Evolutionary conservation across 2,113 vertebrate genomes (phyloP).

Genomic region (Rhineura floridana): DNA sequence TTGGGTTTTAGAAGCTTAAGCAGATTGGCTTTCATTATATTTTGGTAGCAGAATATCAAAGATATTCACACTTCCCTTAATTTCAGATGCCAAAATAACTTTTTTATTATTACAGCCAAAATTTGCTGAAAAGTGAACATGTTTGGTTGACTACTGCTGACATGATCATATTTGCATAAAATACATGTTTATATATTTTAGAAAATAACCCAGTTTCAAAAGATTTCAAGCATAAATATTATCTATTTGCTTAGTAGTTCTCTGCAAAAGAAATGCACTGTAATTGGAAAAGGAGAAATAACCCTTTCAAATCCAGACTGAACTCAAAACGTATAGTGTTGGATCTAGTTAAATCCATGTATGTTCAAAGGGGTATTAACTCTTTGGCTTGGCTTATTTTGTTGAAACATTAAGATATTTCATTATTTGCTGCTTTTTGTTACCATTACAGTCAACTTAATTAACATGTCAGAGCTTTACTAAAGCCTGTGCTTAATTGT

Average conservation of each 20-base stretch:
- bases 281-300: not conserved
- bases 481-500: not conserved
- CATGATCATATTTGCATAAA: not conserved
- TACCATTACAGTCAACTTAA: not conserved
- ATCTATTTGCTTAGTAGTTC: not conserved
- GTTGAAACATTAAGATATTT: conserved; percentile 4
- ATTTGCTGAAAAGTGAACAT: not conserved
- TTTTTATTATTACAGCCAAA: not conserved
- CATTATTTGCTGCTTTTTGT: conserved; percentile 1
- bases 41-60: not conserved
- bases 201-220: not conserved
- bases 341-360: not conserved
- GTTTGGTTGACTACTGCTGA: not conserved
- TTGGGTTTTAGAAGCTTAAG: not conserved
- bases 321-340: conserved; percentile 23
- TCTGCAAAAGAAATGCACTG: not conserved
- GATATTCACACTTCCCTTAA: not conserved
- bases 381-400: not conserved
- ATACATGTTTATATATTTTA: not conserved
- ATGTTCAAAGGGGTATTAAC: conserved; percentile 16
- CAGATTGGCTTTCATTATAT: not conserved
- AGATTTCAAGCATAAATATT: not conserved
- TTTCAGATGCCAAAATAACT: not conserved
- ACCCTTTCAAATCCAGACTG: not conserved
- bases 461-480: conserved; percentile 1